Evolutionary conservation across 1,140 invertebrate genomes (phyloP).

Genomic region (Odontomachus brunneus): DNA sequence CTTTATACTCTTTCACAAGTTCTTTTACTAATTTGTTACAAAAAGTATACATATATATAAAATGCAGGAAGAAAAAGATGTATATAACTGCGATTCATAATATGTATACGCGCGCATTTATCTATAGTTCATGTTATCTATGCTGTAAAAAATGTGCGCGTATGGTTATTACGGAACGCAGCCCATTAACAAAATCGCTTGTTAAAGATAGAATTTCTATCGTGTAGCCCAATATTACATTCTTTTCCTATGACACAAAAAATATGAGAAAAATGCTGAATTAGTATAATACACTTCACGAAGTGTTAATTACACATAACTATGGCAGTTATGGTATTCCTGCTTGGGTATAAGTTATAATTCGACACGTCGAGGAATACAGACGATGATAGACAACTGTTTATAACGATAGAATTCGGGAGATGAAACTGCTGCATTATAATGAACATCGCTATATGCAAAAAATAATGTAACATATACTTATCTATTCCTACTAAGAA

Average conservation of each 20-base stretch:
- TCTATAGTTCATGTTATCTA: too few species aligned
- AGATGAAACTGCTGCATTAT: slow-evolving; percentile 2
- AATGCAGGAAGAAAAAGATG: not conserved
- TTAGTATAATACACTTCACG: not conserved
- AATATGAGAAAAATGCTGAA: not conserved
- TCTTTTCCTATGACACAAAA: not conserved
- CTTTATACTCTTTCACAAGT: slow-evolving; percentile 1
- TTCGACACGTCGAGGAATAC: not conserved
- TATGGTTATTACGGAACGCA: too few species aligned
- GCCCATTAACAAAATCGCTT: slow-evolving; percentile 13
- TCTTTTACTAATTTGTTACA: slow-evolving; percentile 15
- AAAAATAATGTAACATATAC: not conserved
- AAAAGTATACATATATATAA: not conserved
- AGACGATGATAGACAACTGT: not conserved
- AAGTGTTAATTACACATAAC: slow-evolving; percentile 9
- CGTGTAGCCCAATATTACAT: not conserved
- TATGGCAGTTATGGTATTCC: not conserved
- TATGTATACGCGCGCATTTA: too few species aligned
- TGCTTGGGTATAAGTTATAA: not conserved
- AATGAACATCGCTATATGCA: slow-evolving; percentile 3
- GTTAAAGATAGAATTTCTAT: not conserved
- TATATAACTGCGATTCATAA: too few species aligned
- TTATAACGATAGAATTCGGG: not conserved
- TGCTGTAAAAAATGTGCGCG: too few species aligned
- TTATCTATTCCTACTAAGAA: slow-evolving; percentile 3